These are phyloP conservation scores for Andrena marginata DNA, from an alignment of 2,888 invertebrate species.

Conservation along the genomic window DNA sequence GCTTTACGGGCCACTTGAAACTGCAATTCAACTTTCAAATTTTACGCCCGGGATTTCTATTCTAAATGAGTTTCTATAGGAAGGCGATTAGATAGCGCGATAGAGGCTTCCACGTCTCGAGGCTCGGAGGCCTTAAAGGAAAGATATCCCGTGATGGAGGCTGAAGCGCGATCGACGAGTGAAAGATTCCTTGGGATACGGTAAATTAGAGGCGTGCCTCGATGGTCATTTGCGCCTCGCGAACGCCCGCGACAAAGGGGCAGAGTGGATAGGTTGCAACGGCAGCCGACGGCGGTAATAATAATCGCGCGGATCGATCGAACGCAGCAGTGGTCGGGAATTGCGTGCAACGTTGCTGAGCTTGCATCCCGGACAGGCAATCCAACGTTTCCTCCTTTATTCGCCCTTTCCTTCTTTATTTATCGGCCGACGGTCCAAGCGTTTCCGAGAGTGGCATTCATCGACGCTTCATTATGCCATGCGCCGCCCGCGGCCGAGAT, in stretches of 20 bases:
- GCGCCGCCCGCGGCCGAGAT: conserved; percentile 6
- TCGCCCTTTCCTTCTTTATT: conserved; percentile 26
- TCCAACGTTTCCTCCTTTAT: conserved; percentile 44
- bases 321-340: conserved; percentile 16
- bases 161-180: no score
- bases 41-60: no score
- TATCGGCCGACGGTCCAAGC: conserved; percentile 22
- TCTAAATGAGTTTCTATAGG: no score
- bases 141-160: no score
- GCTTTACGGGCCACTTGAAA: no score
- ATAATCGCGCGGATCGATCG: conserved; percentile 17
- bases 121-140: no score
- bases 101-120: no score
- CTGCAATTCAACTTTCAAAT: no score
- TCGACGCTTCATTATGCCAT: conserved; percentile 36
- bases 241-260: background rate
- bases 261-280: background rate
- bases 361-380: conserved; percentile 18
- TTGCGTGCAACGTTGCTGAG: conserved; percentile 48
- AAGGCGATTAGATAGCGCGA: no score
- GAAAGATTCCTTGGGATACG: no score
- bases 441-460: conserved; percentile 36
- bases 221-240: no score
- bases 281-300: background rate
- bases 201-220: no score